Conservation (phyloP, 2,113 vertebrate genomes). For the Ivindomyrus marchei region DNA sequence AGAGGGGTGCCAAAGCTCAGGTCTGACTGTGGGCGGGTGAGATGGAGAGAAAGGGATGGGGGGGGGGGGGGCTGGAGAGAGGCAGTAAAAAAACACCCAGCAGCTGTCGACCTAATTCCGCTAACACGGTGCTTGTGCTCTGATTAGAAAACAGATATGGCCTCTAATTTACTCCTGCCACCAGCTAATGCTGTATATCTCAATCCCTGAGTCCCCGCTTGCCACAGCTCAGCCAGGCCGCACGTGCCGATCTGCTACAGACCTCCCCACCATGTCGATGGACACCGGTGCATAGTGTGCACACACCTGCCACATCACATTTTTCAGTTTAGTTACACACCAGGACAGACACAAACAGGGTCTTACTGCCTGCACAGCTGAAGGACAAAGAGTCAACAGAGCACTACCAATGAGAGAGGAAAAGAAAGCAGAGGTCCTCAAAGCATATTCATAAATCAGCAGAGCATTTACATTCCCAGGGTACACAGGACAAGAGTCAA, state of each 20-base stretch:
- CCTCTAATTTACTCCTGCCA: slow-evolving; percentile 90
- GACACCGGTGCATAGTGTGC: not conserved
- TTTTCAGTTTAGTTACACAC: not conserved
- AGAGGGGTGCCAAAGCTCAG: slow-evolving; percentile 26
- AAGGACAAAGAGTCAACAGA: not conserved
- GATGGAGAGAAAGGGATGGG: slow-evolving; percentile 52
- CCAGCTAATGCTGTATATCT: slow-evolving; percentile 85
- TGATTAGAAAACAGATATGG: slow-evolving; percentile 94
- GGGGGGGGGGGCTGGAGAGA: slow-evolving; percentile 47
- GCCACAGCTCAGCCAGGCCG: not conserved
- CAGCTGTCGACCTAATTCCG: slow-evolving; percentile 96
- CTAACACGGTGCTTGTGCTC: slow-evolving; percentile 88
- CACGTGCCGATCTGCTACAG: not conserved
- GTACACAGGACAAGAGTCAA: not conserved
- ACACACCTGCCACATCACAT: not conserved
- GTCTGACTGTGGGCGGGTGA: slow-evolving; percentile 38
- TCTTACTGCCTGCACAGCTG: not conserved
- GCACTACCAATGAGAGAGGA: not conserved
- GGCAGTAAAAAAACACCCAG: slow-evolving; percentile 53
- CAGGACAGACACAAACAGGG: not conserved
- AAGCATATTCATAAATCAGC: slow-evolving; percentile 2
- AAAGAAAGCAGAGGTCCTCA: not conserved
- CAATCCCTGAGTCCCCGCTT: slow-evolving; percentile 54
- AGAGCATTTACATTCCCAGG: not conserved
- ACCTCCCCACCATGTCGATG: not conserved